Evolutionary conservation across 2,113 vertebrate species (phyloP).

Genomic region (Piprites chloris): DNA sequence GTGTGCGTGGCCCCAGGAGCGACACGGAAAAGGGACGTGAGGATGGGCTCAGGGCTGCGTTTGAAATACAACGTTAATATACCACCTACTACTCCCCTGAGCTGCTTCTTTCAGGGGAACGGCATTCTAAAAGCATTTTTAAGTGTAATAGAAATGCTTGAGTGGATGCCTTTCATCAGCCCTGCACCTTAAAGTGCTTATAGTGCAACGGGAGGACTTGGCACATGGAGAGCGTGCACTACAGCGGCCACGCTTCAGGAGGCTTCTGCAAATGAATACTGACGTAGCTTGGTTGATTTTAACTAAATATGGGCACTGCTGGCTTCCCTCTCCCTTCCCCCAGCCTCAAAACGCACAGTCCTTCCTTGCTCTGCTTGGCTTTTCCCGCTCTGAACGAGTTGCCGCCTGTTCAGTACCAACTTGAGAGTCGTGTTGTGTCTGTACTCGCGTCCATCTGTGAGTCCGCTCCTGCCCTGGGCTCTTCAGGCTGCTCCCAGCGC

Average conservation of each 20-base stretch:
- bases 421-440: accelerated
- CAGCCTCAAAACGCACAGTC: neutral
- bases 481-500: neutral
- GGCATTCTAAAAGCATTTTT: accelerated
- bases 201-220: neutral
- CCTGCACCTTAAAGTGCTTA: accelerated
- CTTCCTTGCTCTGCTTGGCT: neutral
- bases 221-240: accelerated
- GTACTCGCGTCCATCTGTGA: neutral
- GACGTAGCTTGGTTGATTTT: neutral
- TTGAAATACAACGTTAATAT: neutral
- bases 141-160: no score
- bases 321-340: neutral
- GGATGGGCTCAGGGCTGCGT: neutral
- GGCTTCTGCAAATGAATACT: neutral
- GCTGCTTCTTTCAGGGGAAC: neutral
- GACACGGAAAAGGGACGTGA: neutral
- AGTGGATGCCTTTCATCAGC: neutral
- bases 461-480: neutral
- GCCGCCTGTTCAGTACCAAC: neutral
- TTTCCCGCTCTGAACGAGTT: neutral
- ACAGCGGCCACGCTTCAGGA: accelerated
- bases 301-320: neutral
- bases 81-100: neutral
- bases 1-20: neutral